phyloP scores from a whole-genome alignment of 2,888 invertebrate species.

The Caenorhabditis plicata region DNA sequence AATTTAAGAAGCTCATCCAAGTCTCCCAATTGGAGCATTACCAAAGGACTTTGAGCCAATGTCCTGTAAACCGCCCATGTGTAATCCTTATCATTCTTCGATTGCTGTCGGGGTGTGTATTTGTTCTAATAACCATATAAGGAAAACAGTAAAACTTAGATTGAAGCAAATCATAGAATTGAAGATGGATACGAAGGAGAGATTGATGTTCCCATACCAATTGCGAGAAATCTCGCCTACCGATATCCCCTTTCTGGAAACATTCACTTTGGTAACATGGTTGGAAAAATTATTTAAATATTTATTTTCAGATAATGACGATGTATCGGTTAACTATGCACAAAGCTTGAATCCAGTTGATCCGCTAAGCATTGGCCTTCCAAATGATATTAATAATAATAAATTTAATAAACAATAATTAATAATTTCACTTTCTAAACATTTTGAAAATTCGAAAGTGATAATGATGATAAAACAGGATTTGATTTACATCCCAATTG shows the following conservation, averaged over 20 bases:
- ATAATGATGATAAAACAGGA: conserved; percentile 7
- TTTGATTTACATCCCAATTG: background rate
- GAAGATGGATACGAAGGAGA: conserved; percentile 44
- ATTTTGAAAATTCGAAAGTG: conserved; percentile 2
- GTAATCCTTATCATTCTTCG: conserved; percentile 42
- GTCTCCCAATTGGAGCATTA: conserved; percentile 39
- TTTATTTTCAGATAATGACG: conserved; percentile 25
- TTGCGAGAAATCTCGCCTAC: conserved; percentile 34
- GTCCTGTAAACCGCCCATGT: conserved; percentile 45
- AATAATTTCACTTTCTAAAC: background rate
- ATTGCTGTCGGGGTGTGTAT: conserved; percentile 39
- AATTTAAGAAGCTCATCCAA: conserved; percentile 41
- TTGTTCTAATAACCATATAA: background rate
- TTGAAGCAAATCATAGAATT: conserved; percentile 31
- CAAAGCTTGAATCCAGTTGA: conserved; percentile 31
- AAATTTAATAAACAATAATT: background rate
- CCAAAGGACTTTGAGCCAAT: conserved; percentile 39
- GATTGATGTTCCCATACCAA: conserved; percentile 34
- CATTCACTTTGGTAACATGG: conserved; percentile 23
- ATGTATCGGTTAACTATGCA: conserved; percentile 24
- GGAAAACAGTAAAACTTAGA: conserved; percentile 7
- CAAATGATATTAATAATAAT: conserved; percentile 10
- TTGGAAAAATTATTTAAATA: background rate
- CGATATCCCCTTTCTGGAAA: conserved; percentile 29
- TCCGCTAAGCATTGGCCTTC: conserved; percentile 15